phyloP scores from a whole-genome alignment of 2,113 vertebrate genomes.

The Entelurus aequoreus region DNA sequence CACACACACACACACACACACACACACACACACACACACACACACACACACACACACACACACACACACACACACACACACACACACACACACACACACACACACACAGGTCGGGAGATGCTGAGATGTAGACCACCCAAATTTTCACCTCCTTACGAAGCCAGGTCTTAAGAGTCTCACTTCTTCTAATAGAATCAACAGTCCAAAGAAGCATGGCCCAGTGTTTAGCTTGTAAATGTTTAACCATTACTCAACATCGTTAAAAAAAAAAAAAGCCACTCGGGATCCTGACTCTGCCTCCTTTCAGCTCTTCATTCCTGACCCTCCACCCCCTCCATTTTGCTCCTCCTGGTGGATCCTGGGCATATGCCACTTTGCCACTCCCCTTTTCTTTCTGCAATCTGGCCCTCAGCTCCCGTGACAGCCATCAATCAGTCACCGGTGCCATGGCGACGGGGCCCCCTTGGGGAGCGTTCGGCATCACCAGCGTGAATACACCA shows the following conservation, averaged over 20 bases:
- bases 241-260: constrained; percentile 70
- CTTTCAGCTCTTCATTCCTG: constrained; percentile 19
- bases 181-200: constrained; percentile 48
- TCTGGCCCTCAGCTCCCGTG: constrained; percentile 77
- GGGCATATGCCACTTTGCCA: constrained; percentile 79
- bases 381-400: constrained; percentile 78
- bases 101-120: constrained; percentile 2
- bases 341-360: constrained; percentile 56
- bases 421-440: constrained; percentile 85
- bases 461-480: constrained; percentile 78
- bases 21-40: no score
- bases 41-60: no score
- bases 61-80: no score
- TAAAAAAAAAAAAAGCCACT: constrained; percentile 39
- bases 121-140: constrained; percentile 54
- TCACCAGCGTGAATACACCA: constrained; percentile 78
- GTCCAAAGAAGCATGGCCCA: constrained; percentile 39
- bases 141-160: constrained; percentile 21
- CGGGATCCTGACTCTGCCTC: constrained; percentile 33
- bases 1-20: no score
- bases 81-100: no score
- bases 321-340: constrained; percentile 36
- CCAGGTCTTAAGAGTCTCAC: constrained; percentile 34
- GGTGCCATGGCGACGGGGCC: constrained; percentile 78
- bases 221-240: constrained; percentile 71